Evolutionary conservation across 1,140 invertebrate species (phyloP), one percentile per base, ranked within the genome.

Genomic region (Maconellicoccus hirsutus): DNA sequence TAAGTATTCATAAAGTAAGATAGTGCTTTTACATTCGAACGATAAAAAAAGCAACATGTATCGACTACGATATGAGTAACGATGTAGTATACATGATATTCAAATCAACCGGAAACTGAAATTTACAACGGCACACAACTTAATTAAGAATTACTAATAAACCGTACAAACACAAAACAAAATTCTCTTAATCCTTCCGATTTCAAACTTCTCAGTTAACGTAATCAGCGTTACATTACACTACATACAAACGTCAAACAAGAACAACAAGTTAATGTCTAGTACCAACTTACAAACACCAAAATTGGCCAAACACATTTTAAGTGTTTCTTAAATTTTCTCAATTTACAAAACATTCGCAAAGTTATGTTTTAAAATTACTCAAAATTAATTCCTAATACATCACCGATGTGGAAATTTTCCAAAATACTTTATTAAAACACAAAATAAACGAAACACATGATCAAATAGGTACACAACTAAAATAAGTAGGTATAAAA

Each of bases 161-260:
- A 52, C 42, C n/a, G n/a, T 52, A 52, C 42, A 52, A 52, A 52
- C 42, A 52, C 42, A 52, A 52, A 52, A 52, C 42, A 52, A 52
- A 52, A 52, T 52, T 8, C 42, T 3, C n/a, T 14, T 19, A 19
- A 52, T 52, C 10, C 6, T 52, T 8, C 42, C 42, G 42, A 52
- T 52, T 52, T 52, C 42, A 52, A 52, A 52, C 42, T 52, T 52
- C 42, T 52, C 42, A 52, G 42, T 52, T 52, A 52, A 52, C 42
- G 42, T 52, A 52, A 52, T 52, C 42, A 52, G 42, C 42, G 16
- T 52, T 16, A 52, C 42, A 52, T 52, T 16, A 52, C 42, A 33
- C 12, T 12, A 12, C 42, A 52, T 52, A 52, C 42, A 52, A 52
- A 52, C 42, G 42, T 52, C 42, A 52, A 52, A 52, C 42, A 52